Conservation (phyloP, 2,797 vertebrate species). For the Scolopax bukidnonensis region DNA sequence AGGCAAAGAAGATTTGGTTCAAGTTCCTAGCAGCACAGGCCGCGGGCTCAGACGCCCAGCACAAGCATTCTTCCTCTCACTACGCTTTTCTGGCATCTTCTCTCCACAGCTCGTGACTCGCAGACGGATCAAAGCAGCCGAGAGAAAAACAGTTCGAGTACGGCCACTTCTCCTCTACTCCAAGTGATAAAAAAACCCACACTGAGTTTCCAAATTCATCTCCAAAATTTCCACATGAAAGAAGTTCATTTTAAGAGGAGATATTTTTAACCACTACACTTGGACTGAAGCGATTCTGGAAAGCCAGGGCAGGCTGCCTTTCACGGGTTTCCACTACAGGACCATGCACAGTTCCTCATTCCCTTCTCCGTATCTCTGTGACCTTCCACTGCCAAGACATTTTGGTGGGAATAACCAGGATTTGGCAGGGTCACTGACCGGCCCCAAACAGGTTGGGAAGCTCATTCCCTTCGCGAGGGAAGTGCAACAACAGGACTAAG, state of each 20-base stretch:
- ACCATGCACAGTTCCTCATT: fast-evolving
- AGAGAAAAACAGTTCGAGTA: not conserved
- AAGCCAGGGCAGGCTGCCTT: not conserved
- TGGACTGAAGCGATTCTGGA: not conserved
- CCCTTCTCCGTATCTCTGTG: not conserved
- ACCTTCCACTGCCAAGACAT: not conserved
- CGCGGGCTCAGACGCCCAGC: not conserved
- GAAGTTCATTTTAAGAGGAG: not conserved
- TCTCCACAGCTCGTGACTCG: not conserved
- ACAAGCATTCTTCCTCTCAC: not conserved
- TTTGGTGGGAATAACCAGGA: not conserved
- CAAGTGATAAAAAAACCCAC: not conserved
- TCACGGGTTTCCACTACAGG: not conserved
- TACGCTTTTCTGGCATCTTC: not conserved
- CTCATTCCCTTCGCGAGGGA: not conserved
- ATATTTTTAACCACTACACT: not conserved
- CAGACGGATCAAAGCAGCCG: not conserved
- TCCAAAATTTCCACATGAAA: not conserved
- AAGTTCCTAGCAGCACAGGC: not conserved
- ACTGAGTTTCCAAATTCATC: not conserved
- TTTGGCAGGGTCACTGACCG: fast-evolving
- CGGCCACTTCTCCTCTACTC: not conserved
- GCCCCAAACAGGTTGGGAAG: not conserved
- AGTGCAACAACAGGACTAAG: not conserved
- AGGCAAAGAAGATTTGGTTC: not conserved